Evolutionary conservation across 2,888 invertebrate genomes (phyloP).

Genomic region (Oxycera nigricornis): DNA sequence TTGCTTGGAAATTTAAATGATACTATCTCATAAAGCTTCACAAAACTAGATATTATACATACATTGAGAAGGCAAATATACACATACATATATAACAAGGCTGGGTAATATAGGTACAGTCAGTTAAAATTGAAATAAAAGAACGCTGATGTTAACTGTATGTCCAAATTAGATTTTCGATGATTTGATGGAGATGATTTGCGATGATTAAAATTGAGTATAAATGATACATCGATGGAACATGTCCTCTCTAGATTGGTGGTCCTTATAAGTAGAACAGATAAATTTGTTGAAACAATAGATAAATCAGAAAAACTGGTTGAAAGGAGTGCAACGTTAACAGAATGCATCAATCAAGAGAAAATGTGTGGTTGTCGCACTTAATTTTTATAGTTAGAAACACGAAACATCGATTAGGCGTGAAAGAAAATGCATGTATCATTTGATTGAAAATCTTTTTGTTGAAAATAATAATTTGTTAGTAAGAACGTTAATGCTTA

Average conservation of each 20-base stretch:
- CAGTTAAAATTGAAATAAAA: neutral
- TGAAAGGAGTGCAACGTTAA: neutral
- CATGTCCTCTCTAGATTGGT: too few species aligned
- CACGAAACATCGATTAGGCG: neutral
- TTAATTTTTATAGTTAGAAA: neutral
- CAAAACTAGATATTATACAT: too few species aligned
- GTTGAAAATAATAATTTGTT: neutral
- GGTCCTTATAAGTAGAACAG: neutral
- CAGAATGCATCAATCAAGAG: neutral
- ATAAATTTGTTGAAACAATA: neutral
- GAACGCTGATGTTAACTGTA: neutral
- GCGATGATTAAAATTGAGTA: neutral
- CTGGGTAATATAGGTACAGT: too few species aligned
- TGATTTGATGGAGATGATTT: too few species aligned
- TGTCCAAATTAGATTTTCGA: neutral
- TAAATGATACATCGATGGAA: too few species aligned
- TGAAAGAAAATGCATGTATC: neutral
- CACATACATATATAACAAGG: too few species aligned
- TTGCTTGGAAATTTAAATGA: too few species aligned
- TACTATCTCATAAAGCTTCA: too few species aligned
- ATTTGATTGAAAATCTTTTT: neutral
- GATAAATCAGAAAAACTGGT: neutral
- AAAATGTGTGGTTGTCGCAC: neutral
- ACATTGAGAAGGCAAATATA: too few species aligned
- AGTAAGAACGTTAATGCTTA: constrained; percentile 6